Evolutionary conservation across 2,797 vertebrate species (phyloP), one percentile per base, ranked within the genome.

Genomic region (Nyctibius grandis): DNA sequence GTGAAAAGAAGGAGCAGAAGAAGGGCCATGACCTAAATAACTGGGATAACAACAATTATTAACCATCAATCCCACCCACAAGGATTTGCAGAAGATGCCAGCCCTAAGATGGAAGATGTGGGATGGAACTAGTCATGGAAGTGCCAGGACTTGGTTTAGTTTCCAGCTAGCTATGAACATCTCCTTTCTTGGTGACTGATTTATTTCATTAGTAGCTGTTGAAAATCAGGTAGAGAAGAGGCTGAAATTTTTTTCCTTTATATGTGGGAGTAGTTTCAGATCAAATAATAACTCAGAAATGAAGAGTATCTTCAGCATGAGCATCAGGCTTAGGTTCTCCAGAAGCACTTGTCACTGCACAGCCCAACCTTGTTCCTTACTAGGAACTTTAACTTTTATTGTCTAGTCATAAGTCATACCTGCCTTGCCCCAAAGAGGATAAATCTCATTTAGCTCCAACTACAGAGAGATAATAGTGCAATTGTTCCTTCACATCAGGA

Each of bases 1-100:
- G 57, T 34, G 74, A 65, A 54, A 89, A 89, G 56, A 69, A 90
- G 53, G 38, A 91, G 60, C 6, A 17, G 80, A 89, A 95, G 83
- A 95, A 95, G 75, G 61, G 40, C 60, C 40, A 3, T 29, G 44
- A 80, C 84, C 33, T 69, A 53, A 89, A 61, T 67, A 54, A 73
- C 51, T 47, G 65, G 51, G 33, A 86, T 23, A 78, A 60, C 28
- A 77, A 59, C 44, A 73, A 77, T 76, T 88, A 84, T 63, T 93
- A 92, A 89, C 70, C 42, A 72, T 38, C 42, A 68, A 9, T 88
- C 61, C 50, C 78, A 77, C 69, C n/a, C 54, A 44, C 9, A 26
- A 73, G 59, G 56, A 48, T 63, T 36, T 80, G 72, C 60, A 72
- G 84, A 78, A 89, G 69, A 63, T 3, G 3, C 54, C 59, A 75